These are phyloP conservation scores for Caenorhabditis inopinata DNA, from an alignment of 1,140 invertebrate species.

Conservation along the genomic window DNA sequence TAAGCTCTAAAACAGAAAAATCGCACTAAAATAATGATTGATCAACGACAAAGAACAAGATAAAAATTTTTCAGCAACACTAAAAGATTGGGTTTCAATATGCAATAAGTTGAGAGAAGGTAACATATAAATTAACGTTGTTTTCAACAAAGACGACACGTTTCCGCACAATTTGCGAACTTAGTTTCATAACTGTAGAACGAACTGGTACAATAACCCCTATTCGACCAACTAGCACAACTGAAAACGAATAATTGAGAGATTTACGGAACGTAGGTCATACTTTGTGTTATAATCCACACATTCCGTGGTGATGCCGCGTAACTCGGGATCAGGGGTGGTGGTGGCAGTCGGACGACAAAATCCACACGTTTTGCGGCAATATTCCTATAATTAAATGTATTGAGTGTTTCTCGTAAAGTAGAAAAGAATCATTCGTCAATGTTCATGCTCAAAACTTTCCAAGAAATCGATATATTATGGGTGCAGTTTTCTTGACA, in stretches of 20 bases:
- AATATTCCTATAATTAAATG: background rate
- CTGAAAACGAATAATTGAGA: conserved; percentile 23
- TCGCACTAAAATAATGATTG: no score
- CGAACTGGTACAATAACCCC: conserved; percentile 14
- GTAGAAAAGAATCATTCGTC: no score
- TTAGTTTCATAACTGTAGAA: conserved; percentile 24
- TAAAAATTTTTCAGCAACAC: no score
- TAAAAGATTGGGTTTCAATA: background rate
- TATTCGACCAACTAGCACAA: conserved; percentile 20
- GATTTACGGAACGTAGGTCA: background rate
- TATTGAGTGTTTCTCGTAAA: no score
- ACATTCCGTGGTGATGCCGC: background rate
- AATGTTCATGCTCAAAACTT: no score
- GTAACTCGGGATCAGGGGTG: background rate
- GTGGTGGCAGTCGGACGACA: background rate
- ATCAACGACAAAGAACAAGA: no score
- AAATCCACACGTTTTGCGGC: conserved; percentile 21
- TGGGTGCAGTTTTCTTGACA: no score
- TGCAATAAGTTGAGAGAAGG: no score
- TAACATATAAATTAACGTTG: background rate
- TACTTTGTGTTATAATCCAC: conserved; percentile 32
- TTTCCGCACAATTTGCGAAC: conserved; percentile 6
- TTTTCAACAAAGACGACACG: background rate
- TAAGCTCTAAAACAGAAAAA: no score
- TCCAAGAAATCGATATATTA: no score